Evolutionary conservation across 2,888 invertebrate genomes (phyloP).

Genomic region (Candidula unifasciata): DNA sequence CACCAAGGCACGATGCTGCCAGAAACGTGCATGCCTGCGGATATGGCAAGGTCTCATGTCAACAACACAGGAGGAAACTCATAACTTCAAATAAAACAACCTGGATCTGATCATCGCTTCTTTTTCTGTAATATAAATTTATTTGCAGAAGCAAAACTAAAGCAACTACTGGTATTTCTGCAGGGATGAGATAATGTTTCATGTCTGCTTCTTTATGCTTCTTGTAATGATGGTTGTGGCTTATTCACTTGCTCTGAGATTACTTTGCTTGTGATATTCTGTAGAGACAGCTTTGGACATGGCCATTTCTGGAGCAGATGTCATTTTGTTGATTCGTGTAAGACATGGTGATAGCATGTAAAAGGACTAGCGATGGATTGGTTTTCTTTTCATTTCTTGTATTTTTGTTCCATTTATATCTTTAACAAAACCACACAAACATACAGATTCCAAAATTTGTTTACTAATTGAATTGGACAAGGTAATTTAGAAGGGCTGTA

Average conservation of each 20-base stretch:
- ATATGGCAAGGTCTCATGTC: slow-evolving; percentile 46
- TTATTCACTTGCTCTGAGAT: not conserved
- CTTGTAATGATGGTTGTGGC: slow-evolving; percentile 9
- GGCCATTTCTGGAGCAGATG: not conserved
- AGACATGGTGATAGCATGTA: too few relatives aligned
- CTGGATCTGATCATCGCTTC: not conserved
- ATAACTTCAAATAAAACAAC: not conserved
- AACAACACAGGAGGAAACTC: slow-evolving; percentile 36
- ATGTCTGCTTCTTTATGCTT: not conserved
- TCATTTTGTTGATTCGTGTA: too few relatives aligned
- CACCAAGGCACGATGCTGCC: slow-evolving; percentile 50
- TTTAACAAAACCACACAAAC: too few relatives aligned
- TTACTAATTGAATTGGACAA: too few relatives aligned
- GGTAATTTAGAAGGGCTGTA: too few relatives aligned
- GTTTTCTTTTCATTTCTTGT: too few relatives aligned
- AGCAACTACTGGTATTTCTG: not conserved
- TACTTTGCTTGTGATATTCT: not conserved
- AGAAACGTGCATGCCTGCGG: slow-evolving; percentile 49
- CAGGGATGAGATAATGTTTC: not conserved
- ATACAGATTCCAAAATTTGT: too few relatives aligned
- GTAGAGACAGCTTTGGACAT: not conserved
- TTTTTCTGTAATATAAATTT: not conserved
- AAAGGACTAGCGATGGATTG: too few relatives aligned
- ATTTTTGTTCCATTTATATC: too few relatives aligned
- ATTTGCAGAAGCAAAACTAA: not conserved